A percentile compares a stretch with the other conserved stretches of the same genome.
phyloP scores from a whole-genome alignment of 2,113 vertebrate genomes.

The Onychorhynchus coronatus region DNA sequence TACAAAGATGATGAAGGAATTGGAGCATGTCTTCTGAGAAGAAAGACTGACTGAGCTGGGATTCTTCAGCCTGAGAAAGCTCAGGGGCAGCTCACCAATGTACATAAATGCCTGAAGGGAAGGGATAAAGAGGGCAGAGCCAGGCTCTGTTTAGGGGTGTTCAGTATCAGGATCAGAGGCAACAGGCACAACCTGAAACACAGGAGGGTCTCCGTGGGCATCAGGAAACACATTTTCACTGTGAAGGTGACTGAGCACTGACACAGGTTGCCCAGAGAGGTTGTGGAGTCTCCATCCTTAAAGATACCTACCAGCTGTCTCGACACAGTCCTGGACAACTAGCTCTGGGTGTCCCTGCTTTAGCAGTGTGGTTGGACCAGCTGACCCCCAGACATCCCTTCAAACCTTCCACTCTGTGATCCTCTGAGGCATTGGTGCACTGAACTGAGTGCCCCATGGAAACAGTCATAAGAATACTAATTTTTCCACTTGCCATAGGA shows the following conservation, averaged over 20 bases:
- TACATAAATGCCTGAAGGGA: not conserved
- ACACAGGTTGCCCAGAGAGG: not conserved
- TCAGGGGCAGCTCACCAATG: not conserved
- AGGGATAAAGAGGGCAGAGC: not conserved
- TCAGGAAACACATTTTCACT: not conserved
- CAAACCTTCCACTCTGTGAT: not conserved
- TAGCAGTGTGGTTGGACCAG: not conserved
- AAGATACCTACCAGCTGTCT: not conserved
- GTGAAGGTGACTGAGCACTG: not conserved
- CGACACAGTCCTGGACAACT: no score
- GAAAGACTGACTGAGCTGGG: not conserved
- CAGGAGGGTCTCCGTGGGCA: not conserved
- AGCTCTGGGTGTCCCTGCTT: not conserved
- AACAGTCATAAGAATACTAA: not conserved
- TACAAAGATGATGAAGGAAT: not conserved
- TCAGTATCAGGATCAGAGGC: not conserved
- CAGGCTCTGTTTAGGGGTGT: not conserved
- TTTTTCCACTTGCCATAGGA: not conserved
- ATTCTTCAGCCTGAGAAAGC: not conserved
- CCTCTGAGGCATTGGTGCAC: not conserved
- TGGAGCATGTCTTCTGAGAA: not conserved
- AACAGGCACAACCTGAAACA: not conserved
- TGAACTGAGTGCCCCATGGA: accelerated
- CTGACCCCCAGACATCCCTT: not conserved
- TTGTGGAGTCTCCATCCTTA: not conserved